phyloP scores from a whole-genome alignment of 2,888 invertebrate genomes.

The Sylvicola cinctus region DNA sequence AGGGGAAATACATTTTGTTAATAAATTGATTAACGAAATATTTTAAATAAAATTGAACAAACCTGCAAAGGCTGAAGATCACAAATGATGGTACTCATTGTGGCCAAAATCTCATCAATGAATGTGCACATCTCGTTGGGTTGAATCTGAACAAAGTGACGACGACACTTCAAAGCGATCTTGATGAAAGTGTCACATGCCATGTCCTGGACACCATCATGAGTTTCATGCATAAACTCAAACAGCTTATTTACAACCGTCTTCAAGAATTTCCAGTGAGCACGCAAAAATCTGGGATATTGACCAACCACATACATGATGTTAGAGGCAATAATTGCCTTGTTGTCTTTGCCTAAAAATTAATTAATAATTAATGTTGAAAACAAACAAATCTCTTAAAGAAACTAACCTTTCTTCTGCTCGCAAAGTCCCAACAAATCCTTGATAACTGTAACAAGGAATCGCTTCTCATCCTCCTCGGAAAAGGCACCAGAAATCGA shows the following conservation, averaged over 20 bases:
- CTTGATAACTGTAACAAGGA: constrained; percentile 96
- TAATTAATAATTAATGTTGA: not conserved
- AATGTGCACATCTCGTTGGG: constrained; percentile 93
- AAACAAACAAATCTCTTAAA: not conserved
- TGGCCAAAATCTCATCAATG: constrained; percentile 92
- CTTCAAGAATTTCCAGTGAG: constrained; percentile 99
- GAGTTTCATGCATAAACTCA: constrained; percentile 99
- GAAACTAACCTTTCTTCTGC: constrained; percentile 56
- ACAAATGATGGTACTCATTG: constrained; percentile 94
- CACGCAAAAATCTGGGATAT: constrained; percentile 91
- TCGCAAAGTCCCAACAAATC: constrained; percentile 93
- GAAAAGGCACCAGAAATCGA: constrained; percentile 98
- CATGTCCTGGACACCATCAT: constrained; percentile 99
- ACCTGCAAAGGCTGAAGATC: constrained; percentile 97
- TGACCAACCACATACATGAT: constrained; percentile 99
- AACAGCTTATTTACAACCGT: constrained; percentile 99
- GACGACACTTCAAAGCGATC: constrained; percentile 92
- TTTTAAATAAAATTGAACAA: constrained; percentile 5
- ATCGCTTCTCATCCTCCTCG: constrained; percentile 98
- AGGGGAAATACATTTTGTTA: constrained; percentile 11
- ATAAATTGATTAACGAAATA: constrained; percentile 2
- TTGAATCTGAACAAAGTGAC: constrained; percentile 94
- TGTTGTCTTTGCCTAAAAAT: constrained; percentile 73
- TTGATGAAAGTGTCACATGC: constrained; percentile 99
- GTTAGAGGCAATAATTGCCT: constrained; percentile 98